Evolutionary conservation across 2,797 vertebrate species (phyloP).

Genomic region (Phrynocephalus forsythii): DNA sequence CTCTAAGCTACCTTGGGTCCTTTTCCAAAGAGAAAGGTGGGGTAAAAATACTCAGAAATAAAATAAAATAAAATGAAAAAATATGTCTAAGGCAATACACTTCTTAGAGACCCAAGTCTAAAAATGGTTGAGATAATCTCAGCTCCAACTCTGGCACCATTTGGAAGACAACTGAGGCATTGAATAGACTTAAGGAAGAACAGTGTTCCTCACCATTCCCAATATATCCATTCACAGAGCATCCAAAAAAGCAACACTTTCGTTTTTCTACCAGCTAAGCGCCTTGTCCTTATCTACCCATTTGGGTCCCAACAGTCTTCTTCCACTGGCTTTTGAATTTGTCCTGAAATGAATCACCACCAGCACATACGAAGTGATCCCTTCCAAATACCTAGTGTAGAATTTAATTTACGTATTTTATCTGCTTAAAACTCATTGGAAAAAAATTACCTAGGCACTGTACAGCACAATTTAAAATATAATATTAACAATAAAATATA

Average conservation of each 20-base stretch:
- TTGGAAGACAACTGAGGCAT: neutral
- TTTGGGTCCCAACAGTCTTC: neutral
- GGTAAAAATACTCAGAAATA: no score
- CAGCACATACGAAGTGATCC: neutral
- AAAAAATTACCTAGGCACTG: neutral
- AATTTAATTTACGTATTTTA: neutral
- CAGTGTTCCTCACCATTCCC: neutral
- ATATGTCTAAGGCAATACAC: no score
- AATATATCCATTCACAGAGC: neutral
- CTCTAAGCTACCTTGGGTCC: no score
- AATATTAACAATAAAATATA: neutral
- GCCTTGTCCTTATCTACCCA: no score
- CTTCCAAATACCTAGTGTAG: neutral
- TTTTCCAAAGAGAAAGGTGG: no score
- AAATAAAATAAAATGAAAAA: no score
- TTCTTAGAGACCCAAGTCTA: neutral
- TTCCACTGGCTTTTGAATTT: neutral
- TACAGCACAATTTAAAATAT: no score
- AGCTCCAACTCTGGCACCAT: neutral
- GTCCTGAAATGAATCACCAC: neutral
- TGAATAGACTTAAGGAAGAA: neutral
- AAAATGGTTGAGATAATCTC: neutral
- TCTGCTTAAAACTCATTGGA: neutral
- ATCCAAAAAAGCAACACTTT: neutral
- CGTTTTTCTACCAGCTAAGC: neutral